Percentiles rank a stretch among this genome's conserved stretches.
These are phyloP conservation scores for Anguilla obscura DNA, from an alignment of 2,797 vertebrate genomes.

Conservation along the genomic window DNA sequence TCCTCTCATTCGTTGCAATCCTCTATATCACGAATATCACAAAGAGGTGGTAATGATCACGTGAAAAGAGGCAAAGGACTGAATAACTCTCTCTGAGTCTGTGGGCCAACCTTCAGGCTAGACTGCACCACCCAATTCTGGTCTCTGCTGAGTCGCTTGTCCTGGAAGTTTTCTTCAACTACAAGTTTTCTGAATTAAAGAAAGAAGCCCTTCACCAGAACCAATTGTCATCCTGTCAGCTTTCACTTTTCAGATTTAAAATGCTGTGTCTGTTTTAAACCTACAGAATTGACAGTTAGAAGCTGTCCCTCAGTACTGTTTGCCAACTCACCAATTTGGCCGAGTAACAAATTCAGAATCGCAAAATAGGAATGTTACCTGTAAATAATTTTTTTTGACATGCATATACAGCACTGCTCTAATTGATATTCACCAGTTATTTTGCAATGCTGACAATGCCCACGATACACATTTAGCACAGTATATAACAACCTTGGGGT, in stretches of 20 bases:
- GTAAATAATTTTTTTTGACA: background rate
- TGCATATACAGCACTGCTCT: background rate
- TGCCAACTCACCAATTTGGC: background rate
- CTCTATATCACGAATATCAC: conserved; percentile 56
- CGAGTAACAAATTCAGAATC: background rate
- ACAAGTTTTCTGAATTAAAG: background rate
- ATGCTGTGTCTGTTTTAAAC: background rate
- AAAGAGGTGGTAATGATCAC: conserved; percentile 61
- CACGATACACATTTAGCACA: background rate
- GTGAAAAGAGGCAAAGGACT: conserved; percentile 37
- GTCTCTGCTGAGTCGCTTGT: background rate
- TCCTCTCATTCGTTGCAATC: conserved; percentile 46
- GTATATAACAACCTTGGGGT: background rate
- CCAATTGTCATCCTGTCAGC: background rate
- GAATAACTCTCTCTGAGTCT: conserved; percentile 21
- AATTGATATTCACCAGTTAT: background rate
- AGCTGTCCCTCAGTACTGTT: background rate
- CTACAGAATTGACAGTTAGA: background rate
- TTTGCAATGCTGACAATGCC: background rate
- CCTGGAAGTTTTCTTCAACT: background rate
- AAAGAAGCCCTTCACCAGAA: background rate
- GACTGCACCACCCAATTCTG: background rate
- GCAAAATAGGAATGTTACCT: background rate
- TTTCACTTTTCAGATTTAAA: background rate
- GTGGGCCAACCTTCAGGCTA: conserved; percentile 8